A percentile compares a stretch with the other conserved stretches of the same genome.
These are phyloP conservation scores for Drosophila oshimai DNA, from an alignment of 1,140 invertebrate species.

Conservation along the genomic window DNA sequence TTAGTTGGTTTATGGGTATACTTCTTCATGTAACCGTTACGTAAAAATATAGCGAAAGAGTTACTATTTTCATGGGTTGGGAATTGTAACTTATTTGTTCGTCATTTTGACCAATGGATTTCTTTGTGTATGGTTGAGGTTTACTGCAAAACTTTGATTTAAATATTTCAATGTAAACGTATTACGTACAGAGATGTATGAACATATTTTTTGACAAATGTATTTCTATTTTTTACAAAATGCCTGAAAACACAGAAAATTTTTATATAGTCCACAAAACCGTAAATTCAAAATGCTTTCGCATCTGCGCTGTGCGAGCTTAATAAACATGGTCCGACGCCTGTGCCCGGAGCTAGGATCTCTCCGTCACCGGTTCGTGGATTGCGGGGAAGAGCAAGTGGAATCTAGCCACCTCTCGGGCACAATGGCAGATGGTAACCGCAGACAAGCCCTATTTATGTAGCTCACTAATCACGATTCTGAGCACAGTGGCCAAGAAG, in stretches of 20 bases:
- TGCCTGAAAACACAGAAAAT: background rate
- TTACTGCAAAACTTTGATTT: no score
- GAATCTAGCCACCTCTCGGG: constrained; percentile 24
- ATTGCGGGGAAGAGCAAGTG: background rate
- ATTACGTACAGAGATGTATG: no score
- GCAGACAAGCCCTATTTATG: background rate
- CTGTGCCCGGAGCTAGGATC: background rate
- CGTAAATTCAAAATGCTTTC: background rate
- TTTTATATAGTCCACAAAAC: background rate
- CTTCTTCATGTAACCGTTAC: no score
- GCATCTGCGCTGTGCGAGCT: background rate
- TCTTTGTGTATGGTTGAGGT: no score
- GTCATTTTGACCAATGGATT: no score
- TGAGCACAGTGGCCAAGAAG: constrained; percentile 36
- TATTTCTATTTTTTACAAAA: background rate
- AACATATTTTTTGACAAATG: background rate
- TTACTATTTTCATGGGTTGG: no score
- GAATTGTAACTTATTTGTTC: no score
- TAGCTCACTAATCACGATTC: background rate
- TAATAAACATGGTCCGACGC: background rate
- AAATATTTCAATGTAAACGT: no score
- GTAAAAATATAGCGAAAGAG: no score
- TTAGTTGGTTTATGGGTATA: no score
- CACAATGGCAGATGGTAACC: constrained; percentile 35
- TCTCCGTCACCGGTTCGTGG: background rate